These are phyloP conservation scores for Myotis daubentonii DNA, from an alignment of 2,797 vertebrate genomes.

Conservation along the genomic window DNA sequence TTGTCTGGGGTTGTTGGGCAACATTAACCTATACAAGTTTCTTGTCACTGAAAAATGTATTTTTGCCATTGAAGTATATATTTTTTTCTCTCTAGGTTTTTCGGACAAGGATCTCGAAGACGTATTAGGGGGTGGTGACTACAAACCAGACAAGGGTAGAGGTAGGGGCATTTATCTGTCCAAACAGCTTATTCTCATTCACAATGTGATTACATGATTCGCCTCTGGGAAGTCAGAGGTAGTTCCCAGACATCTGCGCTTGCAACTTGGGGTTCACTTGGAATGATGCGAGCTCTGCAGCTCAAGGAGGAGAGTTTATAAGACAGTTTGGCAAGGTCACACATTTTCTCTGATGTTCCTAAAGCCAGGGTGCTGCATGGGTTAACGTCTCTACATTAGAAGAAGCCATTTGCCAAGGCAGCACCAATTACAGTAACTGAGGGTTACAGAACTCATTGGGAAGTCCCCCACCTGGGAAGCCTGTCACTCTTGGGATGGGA, in stretches of 20 bases:
- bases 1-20: background rate
- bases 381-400: background rate
- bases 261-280: background rate
- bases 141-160: constrained; percentile 93
- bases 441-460: background rate
- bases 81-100: constrained; percentile 78
- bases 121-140: constrained; percentile 77
- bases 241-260: background rate
- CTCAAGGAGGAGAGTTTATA: background rate
- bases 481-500: background rate
- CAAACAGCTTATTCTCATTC: background rate
- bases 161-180: constrained; percentile 81
- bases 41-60: background rate
- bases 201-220: background rate
- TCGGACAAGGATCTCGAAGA: constrained; percentile 88
- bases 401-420: background rate
- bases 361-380: background rate
- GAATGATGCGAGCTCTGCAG: background rate
- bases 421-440: background rate
- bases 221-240: background rate
- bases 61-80: background rate
- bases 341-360: background rate
- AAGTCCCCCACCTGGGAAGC: background rate
- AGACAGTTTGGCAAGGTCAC: background rate
- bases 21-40: background rate